Percentiles rank a stretch among this genome's conserved stretches.
Conservation (phyloP, 2,113 vertebrate genomes). For the Neoarius graeffei region DNA sequence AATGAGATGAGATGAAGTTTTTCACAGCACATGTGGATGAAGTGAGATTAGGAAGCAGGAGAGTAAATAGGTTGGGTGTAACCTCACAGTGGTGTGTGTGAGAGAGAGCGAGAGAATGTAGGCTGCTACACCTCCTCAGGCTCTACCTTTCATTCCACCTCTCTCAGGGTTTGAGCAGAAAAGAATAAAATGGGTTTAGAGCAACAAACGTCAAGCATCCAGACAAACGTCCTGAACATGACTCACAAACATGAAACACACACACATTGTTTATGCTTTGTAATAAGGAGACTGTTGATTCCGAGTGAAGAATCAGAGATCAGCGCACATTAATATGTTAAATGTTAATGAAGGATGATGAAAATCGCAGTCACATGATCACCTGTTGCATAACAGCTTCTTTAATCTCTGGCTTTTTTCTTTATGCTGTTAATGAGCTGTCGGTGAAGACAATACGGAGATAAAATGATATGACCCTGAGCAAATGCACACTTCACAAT, state of each 20-base stretch:
- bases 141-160: conserved; percentile 58
- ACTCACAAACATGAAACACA: conserved; percentile 25
- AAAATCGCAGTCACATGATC: not conserved
- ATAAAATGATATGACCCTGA: not conserved
- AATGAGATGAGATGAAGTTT: too few relatives aligned
- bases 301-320: not conserved
- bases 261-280: not conserved
- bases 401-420: not conserved
- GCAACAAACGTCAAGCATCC: conserved; percentile 23
- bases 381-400: not conserved
- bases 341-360: not conserved
- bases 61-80: conserved; percentile 49
- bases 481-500: not conserved
- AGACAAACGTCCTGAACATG: conserved; percentile 22
- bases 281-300: not conserved
- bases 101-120: conserved; percentile 46
- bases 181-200: conserved; percentile 12
- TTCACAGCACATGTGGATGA: not conserved
- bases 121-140: conserved; percentile 60
- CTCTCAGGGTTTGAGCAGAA: conserved; percentile 24
- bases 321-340: not conserved
- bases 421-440: not conserved
- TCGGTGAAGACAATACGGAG: not conserved
- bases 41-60: conserved; percentile 12
- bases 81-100: conserved; percentile 48